phyloP scores from a whole-genome alignment of 2,113 vertebrate species.

The Melanocharis versteri region DNA sequence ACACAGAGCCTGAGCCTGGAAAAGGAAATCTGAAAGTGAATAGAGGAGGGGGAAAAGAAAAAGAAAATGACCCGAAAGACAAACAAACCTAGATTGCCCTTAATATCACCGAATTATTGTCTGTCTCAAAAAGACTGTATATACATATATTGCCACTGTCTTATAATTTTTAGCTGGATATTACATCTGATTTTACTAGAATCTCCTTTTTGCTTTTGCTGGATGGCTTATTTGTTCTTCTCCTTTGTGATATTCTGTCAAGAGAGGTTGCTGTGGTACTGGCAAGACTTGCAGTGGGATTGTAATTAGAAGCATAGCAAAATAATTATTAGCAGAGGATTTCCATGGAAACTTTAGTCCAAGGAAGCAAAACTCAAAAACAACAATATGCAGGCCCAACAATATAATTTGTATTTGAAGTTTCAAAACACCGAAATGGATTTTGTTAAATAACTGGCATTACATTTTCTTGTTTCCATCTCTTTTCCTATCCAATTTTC shows the following conservation, averaged over 20 bases:
- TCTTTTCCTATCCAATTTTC: background rate
- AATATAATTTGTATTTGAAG: constrained; percentile 21
- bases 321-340: constrained; percentile 66
- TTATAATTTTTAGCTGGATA: background rate
- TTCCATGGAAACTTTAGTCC: constrained; percentile 56
- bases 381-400: background rate
- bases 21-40: background rate
- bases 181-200: background rate
- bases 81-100: background rate
- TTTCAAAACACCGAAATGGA: background rate
- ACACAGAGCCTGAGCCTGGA: background rate
- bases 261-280: constrained; percentile 27
- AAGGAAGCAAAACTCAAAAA: constrained; percentile 17
- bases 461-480: background rate
- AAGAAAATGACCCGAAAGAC: background rate
- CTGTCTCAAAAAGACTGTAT: background rate
- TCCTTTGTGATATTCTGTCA: background rate
- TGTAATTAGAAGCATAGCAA: constrained; percentile 62
- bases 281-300: constrained; percentile 24
- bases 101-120: background rate
- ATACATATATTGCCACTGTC: background rate
- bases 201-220: background rate
- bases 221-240: background rate
- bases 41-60: fast-evolving
- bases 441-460: background rate